These are phyloP conservation scores for Drosophila flavopinicola DNA, from an alignment of 2,888 invertebrate genomes.

Conservation along the genomic window DNA sequence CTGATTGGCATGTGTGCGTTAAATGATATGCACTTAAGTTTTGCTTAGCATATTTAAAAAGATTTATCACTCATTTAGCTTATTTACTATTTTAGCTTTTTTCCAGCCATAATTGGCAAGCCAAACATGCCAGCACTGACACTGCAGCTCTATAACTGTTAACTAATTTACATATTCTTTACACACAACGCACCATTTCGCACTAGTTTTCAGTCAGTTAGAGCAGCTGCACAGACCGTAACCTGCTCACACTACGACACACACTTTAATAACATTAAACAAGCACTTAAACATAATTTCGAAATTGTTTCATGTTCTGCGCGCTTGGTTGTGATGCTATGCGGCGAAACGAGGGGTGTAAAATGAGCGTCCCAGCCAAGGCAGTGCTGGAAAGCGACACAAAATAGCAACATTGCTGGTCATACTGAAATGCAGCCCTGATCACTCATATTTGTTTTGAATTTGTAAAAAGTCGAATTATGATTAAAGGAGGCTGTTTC, in stretches of 20 bases:
- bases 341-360: slow-evolving; percentile 33
- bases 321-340: slow-evolving; percentile 28
- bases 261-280: slow-evolving; percentile 3
- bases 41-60: neutral
- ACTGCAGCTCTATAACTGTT: slow-evolving; percentile 4
- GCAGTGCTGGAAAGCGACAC: slow-evolving; percentile 28
- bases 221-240: neutral
- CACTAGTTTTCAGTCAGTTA: neutral
- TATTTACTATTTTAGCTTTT: neutral
- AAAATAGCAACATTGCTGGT: slow-evolving; percentile 1
- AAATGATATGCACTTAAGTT: no score
- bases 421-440: slow-evolving; percentile 18
- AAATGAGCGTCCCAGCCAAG: slow-evolving; percentile 1
- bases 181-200: slow-evolving; percentile 6
- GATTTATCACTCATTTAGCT: neutral
- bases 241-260: neutral
- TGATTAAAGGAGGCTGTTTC: slow-evolving; percentile 22
- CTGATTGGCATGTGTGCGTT: neutral
- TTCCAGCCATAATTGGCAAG: neutral
- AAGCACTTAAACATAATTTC: slow-evolving; percentile 24
- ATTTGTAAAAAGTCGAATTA: neutral
- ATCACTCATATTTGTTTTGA: neutral
- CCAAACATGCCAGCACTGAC: slow-evolving; percentile 21
- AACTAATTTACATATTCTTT: slow-evolving; percentile 15
- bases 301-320: slow-evolving; percentile 43